Base-by-base conservation (phyloP, 2,888 invertebrate species). In the Drosophila melanosoma region DNA sequence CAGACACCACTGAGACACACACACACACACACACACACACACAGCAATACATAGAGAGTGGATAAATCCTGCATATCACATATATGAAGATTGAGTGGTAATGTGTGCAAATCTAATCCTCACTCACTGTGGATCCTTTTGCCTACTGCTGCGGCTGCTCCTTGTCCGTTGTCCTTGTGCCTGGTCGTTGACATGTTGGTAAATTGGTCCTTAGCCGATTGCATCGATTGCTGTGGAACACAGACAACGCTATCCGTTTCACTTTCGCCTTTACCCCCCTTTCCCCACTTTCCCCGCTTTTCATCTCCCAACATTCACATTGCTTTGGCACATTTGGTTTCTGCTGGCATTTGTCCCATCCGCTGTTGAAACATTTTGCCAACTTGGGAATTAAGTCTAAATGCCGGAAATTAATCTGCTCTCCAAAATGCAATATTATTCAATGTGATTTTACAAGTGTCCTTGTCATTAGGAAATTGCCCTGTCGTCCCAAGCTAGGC, bases 31-130 rank as follows among this genome's bases (percentile, higher is more conserved):
- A 36, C 36, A 17, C 23, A 38, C 12, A 36, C 33, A 15, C 45
- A 23, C 3, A 45, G 45, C 23, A 23, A 74, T 48, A 32, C 32
- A 40, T 29, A 61, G 36, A 61, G 40, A 32, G 63, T 56, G 65
- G 59, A 68, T 78, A 84, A 82, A 74, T 87, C 83, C 87, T 73
- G 86, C 86, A 81, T 81, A 85, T 76, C 76, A 73, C 76, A 74
- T 81, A 74, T 85, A 87, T 87, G 89, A 87, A 89, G 87, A 87
- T 87, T 87, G 89, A 87, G 87, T 89, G 87, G 87, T 87, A 87
- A 87, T 87, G 87, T 87, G 89, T 83, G 87, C 87, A 87, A 87
- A 87, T 87, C 87, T 78, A 89, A 87, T 78, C 77, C 80, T 81
- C 70, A 70, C 56, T 26, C 23, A 45, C 15, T 23, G 58, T 40